phyloP scores from a whole-genome alignment of 2,113 vertebrate genomes.

The Gavialis gangeticus region DNA sequence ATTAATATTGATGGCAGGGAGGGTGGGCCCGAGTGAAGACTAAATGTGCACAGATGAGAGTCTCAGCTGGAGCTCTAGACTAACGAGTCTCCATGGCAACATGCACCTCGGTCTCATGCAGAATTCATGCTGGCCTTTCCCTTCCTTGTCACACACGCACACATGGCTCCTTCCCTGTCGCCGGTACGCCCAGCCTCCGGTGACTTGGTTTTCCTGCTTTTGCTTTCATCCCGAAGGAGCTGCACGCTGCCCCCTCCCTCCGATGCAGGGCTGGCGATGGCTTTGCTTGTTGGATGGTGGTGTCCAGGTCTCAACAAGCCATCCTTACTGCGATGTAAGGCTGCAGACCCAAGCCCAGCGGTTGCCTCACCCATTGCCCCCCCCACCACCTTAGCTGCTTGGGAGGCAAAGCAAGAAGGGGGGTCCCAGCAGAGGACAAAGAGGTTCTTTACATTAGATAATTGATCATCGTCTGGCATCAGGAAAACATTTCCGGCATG shows the following conservation, averaged over 20 bases:
- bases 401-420: not conserved
- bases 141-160: not conserved
- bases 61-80: slow-evolving; percentile 74
- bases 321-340: accelerated
- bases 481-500: accelerated
- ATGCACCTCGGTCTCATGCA: slow-evolving; percentile 79
- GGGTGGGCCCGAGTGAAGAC: not conserved
- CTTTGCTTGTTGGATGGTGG: accelerated
- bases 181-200: not conserved
- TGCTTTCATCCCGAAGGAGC: not conserved
- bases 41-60: slow-evolving; percentile 49
- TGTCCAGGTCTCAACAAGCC: not conserved
- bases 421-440: not conserved
- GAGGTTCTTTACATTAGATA: not conserved
- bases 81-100: slow-evolving; percentile 78
- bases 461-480: not conserved
- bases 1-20: slow-evolving; percentile 47
- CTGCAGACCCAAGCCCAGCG: accelerated
- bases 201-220: not conserved
- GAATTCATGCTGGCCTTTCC: slow-evolving; percentile 86
- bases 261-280: accelerated
- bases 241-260: accelerated
- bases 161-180: not conserved
- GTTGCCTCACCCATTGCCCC: not conserved
- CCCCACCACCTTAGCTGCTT: not conserved